A percentile compares a stretch with the other conserved stretches of the same genome.
phyloP scores from a whole-genome alignment of 2,888 invertebrate genomes.

The Chelonus formosanus region DNA sequence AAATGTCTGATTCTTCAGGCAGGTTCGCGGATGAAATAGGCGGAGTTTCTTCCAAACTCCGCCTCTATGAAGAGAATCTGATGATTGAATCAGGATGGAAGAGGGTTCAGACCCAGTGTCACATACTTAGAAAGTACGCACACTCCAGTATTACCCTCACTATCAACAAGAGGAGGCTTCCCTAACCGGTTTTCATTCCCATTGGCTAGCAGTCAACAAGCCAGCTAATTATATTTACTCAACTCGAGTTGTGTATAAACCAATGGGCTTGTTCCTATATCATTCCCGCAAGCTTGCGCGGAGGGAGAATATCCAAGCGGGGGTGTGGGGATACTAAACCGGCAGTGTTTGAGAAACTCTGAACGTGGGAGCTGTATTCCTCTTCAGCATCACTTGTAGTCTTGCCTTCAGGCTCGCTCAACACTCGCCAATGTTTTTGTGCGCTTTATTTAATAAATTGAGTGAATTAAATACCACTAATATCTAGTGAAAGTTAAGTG shows the following conservation, averaged over 20 bases:
- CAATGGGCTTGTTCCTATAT: constrained; percentile 31
- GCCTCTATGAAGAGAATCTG: neutral
- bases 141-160: constrained; percentile 21
- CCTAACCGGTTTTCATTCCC: neutral
- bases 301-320: constrained; percentile 38
- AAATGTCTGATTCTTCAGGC: too few relatives aligned
- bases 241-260: constrained; percentile 12
- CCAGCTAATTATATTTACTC: constrained; percentile 21
- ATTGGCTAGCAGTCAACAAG: constrained; percentile 32
- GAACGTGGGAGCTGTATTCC: constrained; percentile 49
- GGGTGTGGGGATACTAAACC: constrained; percentile 53
- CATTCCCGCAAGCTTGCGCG: constrained; percentile 19
- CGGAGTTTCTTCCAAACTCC: constrained; percentile 22
- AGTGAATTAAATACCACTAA: too few relatives aligned
- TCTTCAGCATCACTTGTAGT: constrained; percentile 26
- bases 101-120: constrained; percentile 12
- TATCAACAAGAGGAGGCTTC: constrained; percentile 19
- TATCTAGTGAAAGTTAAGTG: too few relatives aligned
- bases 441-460: constrained; percentile 1
- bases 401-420: constrained; percentile 2
- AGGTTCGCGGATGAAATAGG: neutral
- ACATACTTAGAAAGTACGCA: constrained; percentile 18
- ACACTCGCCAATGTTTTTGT: neutral
- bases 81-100: neutral
- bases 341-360: constrained; percentile 55